Percentiles rank a stretch among this genome's conserved stretches.
phyloP scores from a whole-genome alignment of 2,888 invertebrate genomes.

The Nemurella pictetii region DNA sequence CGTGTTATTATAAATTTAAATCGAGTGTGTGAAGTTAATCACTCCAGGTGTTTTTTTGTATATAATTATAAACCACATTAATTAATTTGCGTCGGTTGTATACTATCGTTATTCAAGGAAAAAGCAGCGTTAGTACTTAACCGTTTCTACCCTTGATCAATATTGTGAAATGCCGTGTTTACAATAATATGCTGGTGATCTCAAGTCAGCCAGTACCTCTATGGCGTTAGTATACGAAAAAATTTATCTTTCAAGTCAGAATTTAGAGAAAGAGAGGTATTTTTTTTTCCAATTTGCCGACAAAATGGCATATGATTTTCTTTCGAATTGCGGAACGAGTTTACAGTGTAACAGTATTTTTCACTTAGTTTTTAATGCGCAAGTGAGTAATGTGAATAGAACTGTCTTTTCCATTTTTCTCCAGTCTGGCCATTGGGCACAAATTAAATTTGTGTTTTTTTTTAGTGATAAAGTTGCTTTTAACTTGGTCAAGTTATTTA shows the following conservation, averaged over 20 bases:
- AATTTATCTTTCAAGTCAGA: neutral
- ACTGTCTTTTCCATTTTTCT: neutral
- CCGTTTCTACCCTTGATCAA: neutral
- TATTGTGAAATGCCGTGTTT: neutral
- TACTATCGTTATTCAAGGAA: neutral
- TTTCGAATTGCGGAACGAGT: neutral
- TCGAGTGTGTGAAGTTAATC: too few relatives aligned
- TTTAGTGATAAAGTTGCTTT: neutral
- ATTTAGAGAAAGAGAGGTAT: neutral
- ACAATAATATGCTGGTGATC: neutral
- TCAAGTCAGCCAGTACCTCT: neutral
- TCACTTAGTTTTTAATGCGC: neutral
- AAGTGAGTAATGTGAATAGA: neutral
- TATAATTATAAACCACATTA: too few relatives aligned
- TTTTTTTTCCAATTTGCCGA: neutral
- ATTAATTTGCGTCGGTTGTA: neutral
- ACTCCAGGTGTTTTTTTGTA: too few relatives aligned
- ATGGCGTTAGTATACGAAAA: neutral
- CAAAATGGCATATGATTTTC: neutral
- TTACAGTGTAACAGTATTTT: neutral
- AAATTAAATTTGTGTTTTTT: neutral
- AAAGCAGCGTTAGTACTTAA: neutral
- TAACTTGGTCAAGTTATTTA: neutral
- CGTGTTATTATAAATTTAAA: neutral
- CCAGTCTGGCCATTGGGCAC: neutral